Evolutionary conservation across 2,888 invertebrate species (phyloP), one percentile per base, ranked within the genome.

Genomic region (Acanthoscelides obtectus): DNA sequence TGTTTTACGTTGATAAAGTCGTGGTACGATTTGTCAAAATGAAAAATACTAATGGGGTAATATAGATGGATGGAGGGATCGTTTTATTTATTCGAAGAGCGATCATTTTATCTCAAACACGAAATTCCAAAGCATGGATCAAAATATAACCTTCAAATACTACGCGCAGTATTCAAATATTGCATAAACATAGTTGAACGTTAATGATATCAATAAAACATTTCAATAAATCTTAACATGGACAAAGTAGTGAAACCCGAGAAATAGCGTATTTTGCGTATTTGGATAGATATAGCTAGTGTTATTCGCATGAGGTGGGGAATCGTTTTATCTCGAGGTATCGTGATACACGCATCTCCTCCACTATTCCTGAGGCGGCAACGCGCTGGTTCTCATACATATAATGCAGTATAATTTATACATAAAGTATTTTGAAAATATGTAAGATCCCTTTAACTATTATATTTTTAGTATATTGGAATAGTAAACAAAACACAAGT

Each of bases 1-100:
- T 22, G 66, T 66, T 70, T 70, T 70, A 20, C 66, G 22, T 22
- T 66, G 20, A 66, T 70, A 22, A 70, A 63, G 65, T 66, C 22
- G 3, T 20, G 70, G 63, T 27, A 70, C 25, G 20, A 22, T 70
- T 19, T 22, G 20, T 70, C 22, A 70, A 66, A 22, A 19, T 20
- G 25, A 70, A 0, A 66, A 22, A 20, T 69, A 66, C 66, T 66
- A 20, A 66, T 66, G 12, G 66, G 45, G 20, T 22, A 27, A 69
- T 8, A n/a, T n/a, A n/a, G n/a, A 27, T 69, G 20, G 45, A n/a
- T 69, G 27, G 27, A 69, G 69, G 45, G 45, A 27, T 69, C 69
- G 20, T 69, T 22, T 69, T 45, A 69, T n/a, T n/a, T 20, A 66
- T 6, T n/a, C 66, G 20, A 20, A 66, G 20, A 66, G 66, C 19